Evolutionary conservation across 2,888 invertebrate genomes (phyloP), one percentile per base, ranked within the genome.

Genomic region (Lingula anatina): DNA sequence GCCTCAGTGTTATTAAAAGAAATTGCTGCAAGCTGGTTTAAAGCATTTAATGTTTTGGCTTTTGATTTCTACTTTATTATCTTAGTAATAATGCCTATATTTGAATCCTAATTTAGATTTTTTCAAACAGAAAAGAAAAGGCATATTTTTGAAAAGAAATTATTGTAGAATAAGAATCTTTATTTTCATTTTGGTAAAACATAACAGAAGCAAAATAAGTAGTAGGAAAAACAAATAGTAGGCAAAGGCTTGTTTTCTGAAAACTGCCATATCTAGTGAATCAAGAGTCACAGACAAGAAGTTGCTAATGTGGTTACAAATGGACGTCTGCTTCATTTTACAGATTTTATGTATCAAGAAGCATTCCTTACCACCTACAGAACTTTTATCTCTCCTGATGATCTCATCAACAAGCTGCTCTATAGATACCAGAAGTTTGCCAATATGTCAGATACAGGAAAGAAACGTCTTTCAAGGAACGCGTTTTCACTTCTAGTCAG

Each of bases 331-430:
- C n/a, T 51, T 62, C 57, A 28, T 50, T 39, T 72, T 75, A 23
- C 81, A 90, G 90, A 90, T 79, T 89, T 92, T 79, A 83, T 90
- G 77, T 94, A 90, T 80, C 92, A 93, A 82, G 97, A 99, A 82
- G 96, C 97, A 57, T 99, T 99, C 80, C 84, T 97, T 64, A 92
- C 95, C 47, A 99, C 97, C 53, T 99, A 97, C 80, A 84, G 96
- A 63, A 96, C 95, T 54, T 95, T 96, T 81, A 87, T 96, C 73
- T 83, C 88, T 53, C 92, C 96, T 24, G 80, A 85, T 68, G 89
- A 89, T 61, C 82, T 96, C 61, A 85, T 95, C 61, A 85, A 86
- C 69, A 91, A 94, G 70, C 81, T 96, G 49, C 86, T 90, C 71
- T 84, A 87, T 70, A 84, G 86, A 66, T 88, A 83, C 80, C 86